phyloP scores from a whole-genome alignment of 2,888 invertebrate species.

The Drosophila kanekoi region DNA sequence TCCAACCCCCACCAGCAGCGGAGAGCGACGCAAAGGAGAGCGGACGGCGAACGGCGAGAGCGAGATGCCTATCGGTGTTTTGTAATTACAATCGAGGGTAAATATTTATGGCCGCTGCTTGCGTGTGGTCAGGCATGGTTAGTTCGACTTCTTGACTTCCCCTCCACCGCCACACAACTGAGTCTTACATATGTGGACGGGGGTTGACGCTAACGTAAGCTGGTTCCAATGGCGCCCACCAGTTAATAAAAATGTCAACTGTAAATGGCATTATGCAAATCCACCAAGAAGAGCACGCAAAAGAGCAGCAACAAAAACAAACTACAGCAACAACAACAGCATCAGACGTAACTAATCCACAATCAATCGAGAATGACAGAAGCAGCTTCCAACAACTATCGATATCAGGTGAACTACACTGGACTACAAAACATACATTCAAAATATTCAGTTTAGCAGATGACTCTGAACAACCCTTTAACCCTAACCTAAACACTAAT shows the following conservation, averaged over 20 bases:
- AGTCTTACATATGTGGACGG: constrained; percentile 5
- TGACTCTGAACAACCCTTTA: too few relatives aligned
- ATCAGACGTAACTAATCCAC: constrained; percentile 59
- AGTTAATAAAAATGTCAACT: constrained; percentile 75
- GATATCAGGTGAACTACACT: constrained; percentile 75
- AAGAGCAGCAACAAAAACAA: constrained; percentile 20
- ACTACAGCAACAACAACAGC: constrained; percentile 23
- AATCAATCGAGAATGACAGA: constrained; percentile 68
- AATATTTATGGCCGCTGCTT: constrained; percentile 73
- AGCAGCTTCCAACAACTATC: constrained; percentile 42
- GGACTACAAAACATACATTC: constrained; percentile 14
- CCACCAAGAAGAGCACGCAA: constrained; percentile 37
- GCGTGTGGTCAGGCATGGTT: constrained; percentile 74
- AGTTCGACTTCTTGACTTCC: constrained; percentile 28
- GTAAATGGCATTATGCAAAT: constrained; percentile 73
- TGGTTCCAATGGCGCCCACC: constrained; percentile 53
- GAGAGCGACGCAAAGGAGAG: constrained; percentile 9
- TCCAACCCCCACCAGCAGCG: constrained; percentile 58
- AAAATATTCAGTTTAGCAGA: too few relatives aligned
- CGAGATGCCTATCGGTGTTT: constrained; percentile 80
- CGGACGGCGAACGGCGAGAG: constrained; percentile 44
- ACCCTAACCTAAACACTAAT: too few relatives aligned
- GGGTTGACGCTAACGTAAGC: constrained; percentile 33
- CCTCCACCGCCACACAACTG: not conserved
- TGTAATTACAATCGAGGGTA: constrained; percentile 79